These are phyloP conservation scores for Pherbina coryleti DNA, from an alignment of 2,888 invertebrate species.

Conservation along the genomic window DNA sequence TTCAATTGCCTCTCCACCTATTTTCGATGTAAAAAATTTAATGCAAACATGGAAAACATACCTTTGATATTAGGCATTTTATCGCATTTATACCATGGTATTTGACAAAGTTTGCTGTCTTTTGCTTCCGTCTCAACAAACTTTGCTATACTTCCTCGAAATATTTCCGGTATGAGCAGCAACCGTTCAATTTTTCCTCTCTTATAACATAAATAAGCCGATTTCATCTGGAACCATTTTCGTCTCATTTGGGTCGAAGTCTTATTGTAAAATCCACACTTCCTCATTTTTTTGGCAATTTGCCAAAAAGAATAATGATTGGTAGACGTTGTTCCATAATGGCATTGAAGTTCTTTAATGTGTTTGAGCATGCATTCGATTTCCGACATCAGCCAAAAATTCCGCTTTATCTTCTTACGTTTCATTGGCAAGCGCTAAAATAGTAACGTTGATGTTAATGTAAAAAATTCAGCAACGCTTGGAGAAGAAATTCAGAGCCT, in stretches of 20 bases:
- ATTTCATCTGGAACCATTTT: constrained; percentile 66
- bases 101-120: constrained; percentile 16
- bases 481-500: no score
- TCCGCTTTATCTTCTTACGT: constrained; percentile 58
- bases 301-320: constrained; percentile 61
- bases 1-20: no score
- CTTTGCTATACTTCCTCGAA: constrained; percentile 58
- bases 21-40: no score
- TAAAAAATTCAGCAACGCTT: no score
- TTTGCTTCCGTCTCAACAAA: constrained; percentile 59
- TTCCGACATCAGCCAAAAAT: constrained; percentile 62
- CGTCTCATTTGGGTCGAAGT: constrained; percentile 61
- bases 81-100: no score
- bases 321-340: constrained; percentile 55
- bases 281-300: constrained; percentile 62
- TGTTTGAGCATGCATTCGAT: constrained; percentile 63
- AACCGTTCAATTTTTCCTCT: constrained; percentile 62
- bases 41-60: no score
- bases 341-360: constrained; percentile 56
- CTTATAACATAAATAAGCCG: constrained; percentile 62
- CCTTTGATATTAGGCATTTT: no score
- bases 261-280: constrained; percentile 60
- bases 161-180: constrained; percentile 60
- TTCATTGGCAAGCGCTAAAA: no score
- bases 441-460: no score